These are phyloP conservation scores for Muscicapa comitata DNA, from an alignment of 2,797 vertebrate species.

Conservation along the genomic window DNA sequence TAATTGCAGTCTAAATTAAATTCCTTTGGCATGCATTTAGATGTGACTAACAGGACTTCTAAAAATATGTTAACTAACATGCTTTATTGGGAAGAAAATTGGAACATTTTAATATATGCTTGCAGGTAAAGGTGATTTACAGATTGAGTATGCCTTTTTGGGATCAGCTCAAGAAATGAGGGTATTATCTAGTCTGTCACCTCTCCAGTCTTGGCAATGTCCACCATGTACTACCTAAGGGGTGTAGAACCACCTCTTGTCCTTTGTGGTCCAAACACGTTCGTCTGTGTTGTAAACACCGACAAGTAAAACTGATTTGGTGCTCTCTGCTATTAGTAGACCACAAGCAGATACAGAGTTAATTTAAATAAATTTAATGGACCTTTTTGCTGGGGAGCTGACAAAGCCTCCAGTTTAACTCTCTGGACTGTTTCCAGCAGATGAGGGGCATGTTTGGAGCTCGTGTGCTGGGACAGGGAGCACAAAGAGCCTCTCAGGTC, in stretches of 20 bases:
- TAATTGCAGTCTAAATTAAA: conserved; percentile 27
- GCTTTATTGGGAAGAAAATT: not conserved
- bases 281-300: not conserved
- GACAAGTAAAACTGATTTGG: not conserved
- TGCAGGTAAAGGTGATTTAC: not conserved
- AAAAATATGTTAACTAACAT: conserved; percentile 7
- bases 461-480: not conserved
- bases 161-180: not conserved
- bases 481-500: not conserved
- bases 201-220: not conserved
- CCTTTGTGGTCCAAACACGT: not conserved
- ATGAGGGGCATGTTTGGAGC: not conserved
- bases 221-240: not conserved
- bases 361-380: not conserved
- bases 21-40: not conserved
- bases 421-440: not conserved
- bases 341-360: not conserved
- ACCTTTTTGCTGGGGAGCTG: not conserved
- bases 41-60: conserved; percentile 31
- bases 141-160: not conserved
- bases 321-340: not conserved
- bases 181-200: not conserved
- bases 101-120: not conserved
- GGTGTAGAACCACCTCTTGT: not conserved
- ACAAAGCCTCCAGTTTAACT: not conserved